Evolutionary conservation across 2,797 vertebrate genomes (phyloP).

Genomic region (Antrozous pallidus): DNA sequence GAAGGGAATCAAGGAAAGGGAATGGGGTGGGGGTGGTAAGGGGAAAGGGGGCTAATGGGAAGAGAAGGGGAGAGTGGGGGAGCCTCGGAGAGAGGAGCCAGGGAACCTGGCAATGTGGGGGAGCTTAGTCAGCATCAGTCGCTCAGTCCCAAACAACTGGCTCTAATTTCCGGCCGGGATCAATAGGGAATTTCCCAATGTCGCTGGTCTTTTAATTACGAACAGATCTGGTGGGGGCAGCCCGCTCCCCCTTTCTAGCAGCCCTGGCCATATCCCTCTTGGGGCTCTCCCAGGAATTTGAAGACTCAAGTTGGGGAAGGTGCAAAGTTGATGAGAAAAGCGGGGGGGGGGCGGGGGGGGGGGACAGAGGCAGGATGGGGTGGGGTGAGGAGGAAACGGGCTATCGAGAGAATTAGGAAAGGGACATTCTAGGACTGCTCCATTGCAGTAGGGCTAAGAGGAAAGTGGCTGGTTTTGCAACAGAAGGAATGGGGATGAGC

Average conservation of each 20-base stretch:
- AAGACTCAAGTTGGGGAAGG: neutral
- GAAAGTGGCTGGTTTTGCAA: neutral
- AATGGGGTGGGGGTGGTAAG: neutral
- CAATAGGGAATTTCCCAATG: constrained; percentile 72
- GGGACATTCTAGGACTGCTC: neutral
- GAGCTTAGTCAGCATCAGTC: neutral
- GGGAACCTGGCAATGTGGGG: neutral
- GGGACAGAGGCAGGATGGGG: neutral
- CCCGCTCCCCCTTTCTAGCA: neutral
- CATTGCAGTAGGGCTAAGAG: neutral
- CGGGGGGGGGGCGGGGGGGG: neutral
- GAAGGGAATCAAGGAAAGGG: neutral
- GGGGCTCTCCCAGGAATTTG: constrained; percentile 34
- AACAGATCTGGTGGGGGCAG: constrained; percentile 41
- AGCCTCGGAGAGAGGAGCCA: neutral
- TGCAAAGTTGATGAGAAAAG: neutral
- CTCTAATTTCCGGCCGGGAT: constrained; percentile 74
- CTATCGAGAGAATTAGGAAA: neutral
- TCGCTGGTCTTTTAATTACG: constrained; percentile 67
- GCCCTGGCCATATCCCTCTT: neutral
- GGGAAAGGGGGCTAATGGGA: neutral
- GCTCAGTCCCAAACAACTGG: constrained; percentile 59
- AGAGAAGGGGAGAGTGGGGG: neutral
- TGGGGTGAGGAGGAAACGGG: neutral
- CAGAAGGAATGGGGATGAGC: neutral